phyloP scores from a whole-genome alignment of 1,140 invertebrate species.

The Panulirus ornatus region DNA sequence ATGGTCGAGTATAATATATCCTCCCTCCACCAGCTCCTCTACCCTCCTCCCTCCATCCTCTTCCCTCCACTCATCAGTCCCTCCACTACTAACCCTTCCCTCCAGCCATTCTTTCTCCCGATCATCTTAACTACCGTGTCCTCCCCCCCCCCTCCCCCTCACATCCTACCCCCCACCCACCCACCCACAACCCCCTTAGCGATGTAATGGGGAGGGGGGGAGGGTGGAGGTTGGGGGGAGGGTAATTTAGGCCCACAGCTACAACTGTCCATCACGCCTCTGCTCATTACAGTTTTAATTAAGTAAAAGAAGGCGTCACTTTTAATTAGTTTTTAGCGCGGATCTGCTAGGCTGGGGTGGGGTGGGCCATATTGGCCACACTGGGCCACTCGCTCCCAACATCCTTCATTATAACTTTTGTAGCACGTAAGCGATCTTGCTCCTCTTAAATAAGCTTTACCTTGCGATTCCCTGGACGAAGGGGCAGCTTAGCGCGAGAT shows the following conservation, averaged over 20 bases:
- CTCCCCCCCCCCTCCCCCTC: no score
- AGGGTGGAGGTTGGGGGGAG: no score
- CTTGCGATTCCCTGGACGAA: not conserved
- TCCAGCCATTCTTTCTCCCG: no score
- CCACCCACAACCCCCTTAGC: not conserved
- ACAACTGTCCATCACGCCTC: slow-evolving; percentile 34
- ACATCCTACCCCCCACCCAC: no score
- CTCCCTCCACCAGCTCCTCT: not conserved
- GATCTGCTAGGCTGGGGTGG: not conserved
- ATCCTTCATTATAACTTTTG: slow-evolving; percentile 40
- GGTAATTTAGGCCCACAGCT: slow-evolving; percentile 25
- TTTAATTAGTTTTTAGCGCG: slow-evolving; percentile 42
- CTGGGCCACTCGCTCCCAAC: not conserved
- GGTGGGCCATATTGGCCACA: slow-evolving; percentile 11
- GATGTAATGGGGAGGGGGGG: no score
- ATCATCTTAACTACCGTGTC: no score
- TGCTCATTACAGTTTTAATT: slow-evolving; percentile 39
- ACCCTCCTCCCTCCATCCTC: not conserved
- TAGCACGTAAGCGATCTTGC: slow-evolving; percentile 17
- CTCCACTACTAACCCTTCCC: not conserved
- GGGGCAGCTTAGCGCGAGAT: not conserved
- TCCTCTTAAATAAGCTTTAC: slow-evolving; percentile 40
- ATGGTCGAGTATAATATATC: not conserved
- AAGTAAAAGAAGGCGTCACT: slow-evolving; percentile 45
- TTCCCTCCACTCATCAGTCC: no score